These are phyloP conservation scores for Acrobasis repandana DNA, from an alignment of 2,888 invertebrate species.

Conservation along the genomic window DNA sequence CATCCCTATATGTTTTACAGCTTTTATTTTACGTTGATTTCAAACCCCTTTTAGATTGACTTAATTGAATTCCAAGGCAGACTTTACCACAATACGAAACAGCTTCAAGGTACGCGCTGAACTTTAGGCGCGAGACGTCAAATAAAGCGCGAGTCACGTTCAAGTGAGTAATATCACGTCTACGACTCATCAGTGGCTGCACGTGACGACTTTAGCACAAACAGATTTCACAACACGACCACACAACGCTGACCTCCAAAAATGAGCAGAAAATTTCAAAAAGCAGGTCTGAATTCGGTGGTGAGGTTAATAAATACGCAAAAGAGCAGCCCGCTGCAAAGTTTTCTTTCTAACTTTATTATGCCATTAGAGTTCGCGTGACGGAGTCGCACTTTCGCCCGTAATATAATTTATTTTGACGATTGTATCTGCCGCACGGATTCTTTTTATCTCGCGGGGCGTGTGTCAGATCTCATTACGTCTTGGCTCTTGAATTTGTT, in stretches of 20 bases:
- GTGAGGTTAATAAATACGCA: conserved; percentile 75
- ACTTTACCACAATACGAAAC: background rate
- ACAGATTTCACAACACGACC: conserved; percentile 77
- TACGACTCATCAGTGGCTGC: conserved; percentile 79
- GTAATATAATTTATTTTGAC: conserved; percentile 69
- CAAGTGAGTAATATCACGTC: conserved; percentile 81
- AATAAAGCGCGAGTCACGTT: conserved; percentile 77
- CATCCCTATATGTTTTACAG: background rate
- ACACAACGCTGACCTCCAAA: conserved; percentile 49
- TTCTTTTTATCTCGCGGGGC: conserved; percentile 47
- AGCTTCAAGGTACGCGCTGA: conserved; percentile 36
- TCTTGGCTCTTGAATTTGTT: conserved; percentile 7
- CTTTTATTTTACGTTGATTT: background rate
- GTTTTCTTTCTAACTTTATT: conserved; percentile 80
- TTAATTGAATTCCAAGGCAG: background rate
- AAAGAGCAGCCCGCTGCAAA: conserved; percentile 69
- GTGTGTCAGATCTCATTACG: conserved; percentile 24
- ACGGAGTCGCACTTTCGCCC: conserved; percentile 66
- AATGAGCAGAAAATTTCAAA: conserved; percentile 44
- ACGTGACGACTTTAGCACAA: conserved; percentile 81
- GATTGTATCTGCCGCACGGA: conserved; percentile 58
- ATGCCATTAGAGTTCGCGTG: conserved; percentile 78
- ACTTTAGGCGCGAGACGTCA: conserved; percentile 60
- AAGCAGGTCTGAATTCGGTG: conserved; percentile 54
- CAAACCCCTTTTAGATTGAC: background rate